These are phyloP conservation scores for Pogonocichla stellata DNA, from an alignment of 2,113 vertebrate genomes.

Conservation along the genomic window DNA sequence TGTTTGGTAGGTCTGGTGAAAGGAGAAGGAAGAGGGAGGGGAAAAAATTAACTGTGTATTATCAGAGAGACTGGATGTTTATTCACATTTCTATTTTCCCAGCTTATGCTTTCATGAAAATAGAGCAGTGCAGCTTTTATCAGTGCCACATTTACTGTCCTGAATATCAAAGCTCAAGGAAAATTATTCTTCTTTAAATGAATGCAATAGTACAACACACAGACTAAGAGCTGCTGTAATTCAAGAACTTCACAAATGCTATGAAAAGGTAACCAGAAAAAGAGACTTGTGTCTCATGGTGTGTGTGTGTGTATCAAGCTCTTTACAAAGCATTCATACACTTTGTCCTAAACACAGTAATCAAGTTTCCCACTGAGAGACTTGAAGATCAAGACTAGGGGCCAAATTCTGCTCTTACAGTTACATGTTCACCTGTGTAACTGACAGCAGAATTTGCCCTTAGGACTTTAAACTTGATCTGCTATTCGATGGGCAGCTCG, in stretches of 20 bases:
- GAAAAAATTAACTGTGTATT: background rate
- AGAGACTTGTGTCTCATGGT: background rate
- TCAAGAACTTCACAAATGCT: conserved; percentile 15
- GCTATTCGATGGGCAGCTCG: conserved; percentile 58
- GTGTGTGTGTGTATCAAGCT: conserved; percentile 6
- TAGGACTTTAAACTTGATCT: conserved; percentile 72
- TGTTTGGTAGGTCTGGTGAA: background rate
- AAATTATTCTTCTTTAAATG: background rate
- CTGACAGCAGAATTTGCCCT: conserved; percentile 72
- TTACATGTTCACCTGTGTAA: conserved; percentile 70
- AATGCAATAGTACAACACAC: background rate
- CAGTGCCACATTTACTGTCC: background rate
- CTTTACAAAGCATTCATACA: conserved; percentile 43
- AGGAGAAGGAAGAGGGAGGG: background rate
- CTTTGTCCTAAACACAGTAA: conserved; percentile 63
- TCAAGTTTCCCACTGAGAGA: conserved; percentile 54
- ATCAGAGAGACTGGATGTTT: background rate
- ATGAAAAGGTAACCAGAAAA: conserved; percentile 11
- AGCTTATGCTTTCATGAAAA: background rate
- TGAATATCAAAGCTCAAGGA: background rate
- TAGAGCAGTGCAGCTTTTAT: background rate
- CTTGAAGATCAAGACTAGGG: conserved; percentile 64
- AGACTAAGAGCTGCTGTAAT: background rate
- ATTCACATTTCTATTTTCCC: background rate
- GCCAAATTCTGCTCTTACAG: conserved; percentile 64